Evolutionary conservation across 2,888 invertebrate species (phyloP), one percentile per base, ranked within the genome.

Genomic region (Erebia aethiops): DNA sequence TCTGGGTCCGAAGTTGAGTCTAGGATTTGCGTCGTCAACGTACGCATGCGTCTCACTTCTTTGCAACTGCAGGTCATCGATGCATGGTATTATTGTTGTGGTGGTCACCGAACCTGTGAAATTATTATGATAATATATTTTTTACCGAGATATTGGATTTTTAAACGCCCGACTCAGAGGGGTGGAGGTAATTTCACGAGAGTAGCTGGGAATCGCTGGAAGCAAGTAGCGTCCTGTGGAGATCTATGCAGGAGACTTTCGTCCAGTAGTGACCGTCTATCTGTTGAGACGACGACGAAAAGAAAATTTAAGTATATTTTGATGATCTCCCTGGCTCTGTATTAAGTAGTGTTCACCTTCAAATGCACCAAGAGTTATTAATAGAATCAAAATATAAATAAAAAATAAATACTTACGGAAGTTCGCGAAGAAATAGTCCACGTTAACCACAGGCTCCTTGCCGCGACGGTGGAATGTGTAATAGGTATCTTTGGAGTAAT

Each of bases 51-150:
- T 71, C 46, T 77, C 78, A 16, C 75, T 74, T 66, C 71, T 73
- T 1, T 77, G 72, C n/a, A 79, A 65, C 26, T 74, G 69, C 9
- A 79, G 66, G 14, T 78, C 69, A 9, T 76, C 71, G 49, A 76
- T 63, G 54, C 76, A 64, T 0, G 82, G 80, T 60, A 85, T 82
- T 0, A 81, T 77, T n/a, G 81, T 75, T 0, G 87, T 67, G 3
- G 67, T 67, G 16, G 67, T 49, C 9, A 67, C 1, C 13, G 67
- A 58, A 16, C 26, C 67, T 67, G 51, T 21, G 8, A 35, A 67
- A 58, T 58, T 16, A n/a, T 5, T 35, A 35, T 35, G 35, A 35
- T 35, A 7, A 35, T 35, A 35, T 35, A 35, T 7, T 7, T 7
- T 7, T 7, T 35, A 35, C 35, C 3, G 26, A 26, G 26, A 26